Evolutionary conservation across 2,888 invertebrate species (phyloP), one percentile per base, ranked within the genome.

Genomic region (Pyrocoelia pectoralis): DNA sequence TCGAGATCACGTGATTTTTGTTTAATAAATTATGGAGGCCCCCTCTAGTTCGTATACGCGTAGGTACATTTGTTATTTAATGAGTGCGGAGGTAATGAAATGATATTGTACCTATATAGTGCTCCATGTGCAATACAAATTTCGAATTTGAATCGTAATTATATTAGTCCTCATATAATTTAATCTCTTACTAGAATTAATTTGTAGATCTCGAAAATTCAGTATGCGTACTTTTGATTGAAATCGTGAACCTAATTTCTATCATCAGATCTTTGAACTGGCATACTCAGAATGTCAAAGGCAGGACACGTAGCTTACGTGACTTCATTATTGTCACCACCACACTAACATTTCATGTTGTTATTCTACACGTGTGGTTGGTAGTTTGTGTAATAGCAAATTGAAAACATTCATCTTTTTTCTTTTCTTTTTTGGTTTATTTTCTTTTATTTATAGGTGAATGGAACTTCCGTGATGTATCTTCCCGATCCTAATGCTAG

Each of bases 401-500:
- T 65, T 65, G 65, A 65, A 65, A 65, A 60, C 41, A 61, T 67
- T 58, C 57, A 55, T 64, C 68, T 65, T 68, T 24, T 24, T 24
- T 24, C 24, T 24, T 24, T 24, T 6, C 24, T 24, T 24, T 24
- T 24, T 24, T 24, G n/a, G n/a, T 24, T 6, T 3, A 6, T 24
- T 24, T 24, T 24, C 24, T 33, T 33, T 33, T n/a, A 33, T 33
- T 33, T 33, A 33, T 73, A 78, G 78, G 72, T 77, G 53, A 77
- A 77, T 65, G 73, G 69, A 51, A 77, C 72, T 46, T 74, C 69
- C 46, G 69, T 69, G 41, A 69, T 71, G 51, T 74, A 74, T 29
- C 62, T 71, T 13, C 65, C 70, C 12, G 73, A 72, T 43, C 71
- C 72, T 2, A 74, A 74, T 59, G 68, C 62, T 18, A 63, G 57